phyloP scores from a whole-genome alignment of 2,888 invertebrate species.

The Tinea trinotella region DNA sequence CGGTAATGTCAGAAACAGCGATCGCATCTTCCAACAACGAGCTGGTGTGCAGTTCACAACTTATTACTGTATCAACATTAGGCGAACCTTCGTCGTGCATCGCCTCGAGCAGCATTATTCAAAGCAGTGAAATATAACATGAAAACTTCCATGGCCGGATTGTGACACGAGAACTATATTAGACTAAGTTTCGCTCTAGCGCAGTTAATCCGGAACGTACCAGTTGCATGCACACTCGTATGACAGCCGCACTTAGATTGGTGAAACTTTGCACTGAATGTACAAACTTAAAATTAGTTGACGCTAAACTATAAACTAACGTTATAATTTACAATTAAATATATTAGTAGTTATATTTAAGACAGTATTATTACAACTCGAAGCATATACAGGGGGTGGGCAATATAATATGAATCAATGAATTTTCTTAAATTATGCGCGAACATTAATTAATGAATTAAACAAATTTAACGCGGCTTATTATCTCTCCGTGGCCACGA shows the following conservation, averaged over 20 bases:
- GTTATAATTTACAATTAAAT: constrained; percentile 1
- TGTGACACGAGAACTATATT: constrained; percentile 32
- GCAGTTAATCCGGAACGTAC: constrained; percentile 32
- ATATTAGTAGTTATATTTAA: neutral
- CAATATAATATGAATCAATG: too few relatives aligned
- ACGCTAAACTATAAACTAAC: neutral
- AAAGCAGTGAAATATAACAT: constrained; percentile 17
- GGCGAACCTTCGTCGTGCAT: neutral
- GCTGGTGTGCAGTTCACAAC: constrained; percentile 10
- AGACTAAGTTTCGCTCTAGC: constrained; percentile 27
- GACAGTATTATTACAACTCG: too few relatives aligned
- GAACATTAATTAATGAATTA: too few relatives aligned
- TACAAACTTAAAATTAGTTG: constrained; percentile 12
- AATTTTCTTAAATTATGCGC: too few relatives aligned
- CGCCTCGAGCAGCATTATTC: constrained; percentile 13
- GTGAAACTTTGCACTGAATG: constrained; percentile 8
- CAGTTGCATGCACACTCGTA: constrained; percentile 19
- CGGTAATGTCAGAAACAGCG: neutral
- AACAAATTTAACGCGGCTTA: too few relatives aligned
- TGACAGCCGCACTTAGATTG: constrained; percentile 13
- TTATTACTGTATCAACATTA: constrained; percentile 11
- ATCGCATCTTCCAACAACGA: neutral
- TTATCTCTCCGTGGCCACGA: too few relatives aligned
- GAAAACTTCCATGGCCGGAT: constrained; percentile 19
- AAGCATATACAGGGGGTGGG: too few relatives aligned